These are phyloP conservation scores for Alcedo atthis DNA, from an alignment of 2,797 vertebrate species.

Conservation along the genomic window DNA sequence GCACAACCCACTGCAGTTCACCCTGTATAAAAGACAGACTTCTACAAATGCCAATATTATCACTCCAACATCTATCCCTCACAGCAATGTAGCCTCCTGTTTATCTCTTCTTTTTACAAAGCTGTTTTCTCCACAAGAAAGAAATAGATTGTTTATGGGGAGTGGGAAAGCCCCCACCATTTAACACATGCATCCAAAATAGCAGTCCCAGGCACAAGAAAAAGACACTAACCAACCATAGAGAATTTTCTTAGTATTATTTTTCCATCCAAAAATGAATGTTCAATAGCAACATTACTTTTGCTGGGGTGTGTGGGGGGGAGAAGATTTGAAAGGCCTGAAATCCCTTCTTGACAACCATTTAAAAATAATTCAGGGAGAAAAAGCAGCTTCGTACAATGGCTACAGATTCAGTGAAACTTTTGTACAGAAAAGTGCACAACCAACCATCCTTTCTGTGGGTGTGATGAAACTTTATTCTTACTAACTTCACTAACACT, in stretches of 20 bases:
- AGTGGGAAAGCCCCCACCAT: neutral
- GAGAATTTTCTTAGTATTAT: neutral
- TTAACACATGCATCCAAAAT: neutral
- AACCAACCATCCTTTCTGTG: neutral
- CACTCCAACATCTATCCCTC: constrained; percentile 50
- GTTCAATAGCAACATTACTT: neutral
- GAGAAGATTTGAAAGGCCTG: neutral
- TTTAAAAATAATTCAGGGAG: neutral
- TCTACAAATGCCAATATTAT: constrained; percentile 45
- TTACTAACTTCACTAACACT: neutral
- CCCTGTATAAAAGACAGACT: constrained; percentile 41
- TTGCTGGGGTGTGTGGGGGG: neutral
- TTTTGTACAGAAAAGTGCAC: neutral
- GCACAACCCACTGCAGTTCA: constrained; percentile 40
- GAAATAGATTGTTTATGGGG: constrained; percentile 51
- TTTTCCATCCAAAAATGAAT: neutral
- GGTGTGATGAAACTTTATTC: neutral
- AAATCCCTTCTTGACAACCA: neutral
- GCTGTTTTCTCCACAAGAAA: constrained; percentile 31
- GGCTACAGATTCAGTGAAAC: neutral
- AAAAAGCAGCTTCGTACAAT: neutral
- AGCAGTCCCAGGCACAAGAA: neutral
- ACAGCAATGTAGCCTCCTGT: neutral
- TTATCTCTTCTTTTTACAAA: constrained; percentile 13
- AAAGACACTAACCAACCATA: neutral